A percentile compares a stretch with the other conserved stretches of the same genome.
Evolutionary conservation across 1,140 invertebrate species (phyloP).

Genomic region (Drosophila jambulina): DNA sequence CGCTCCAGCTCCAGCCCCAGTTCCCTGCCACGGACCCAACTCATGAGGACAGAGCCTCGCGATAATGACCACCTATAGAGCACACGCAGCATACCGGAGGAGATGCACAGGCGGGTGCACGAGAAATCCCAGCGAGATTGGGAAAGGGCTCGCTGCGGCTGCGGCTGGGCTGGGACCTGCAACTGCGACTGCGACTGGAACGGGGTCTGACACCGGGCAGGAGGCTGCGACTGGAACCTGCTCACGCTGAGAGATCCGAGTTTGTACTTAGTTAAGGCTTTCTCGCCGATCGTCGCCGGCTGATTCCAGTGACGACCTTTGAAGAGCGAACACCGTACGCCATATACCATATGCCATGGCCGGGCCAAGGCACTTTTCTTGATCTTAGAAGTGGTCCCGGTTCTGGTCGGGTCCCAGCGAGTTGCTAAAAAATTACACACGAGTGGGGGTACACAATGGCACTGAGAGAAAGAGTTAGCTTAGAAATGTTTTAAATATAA

Average conservation of each 20-base stretch:
- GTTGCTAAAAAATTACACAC: conserved; percentile 43
- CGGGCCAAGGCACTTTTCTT: conserved; percentile 70
- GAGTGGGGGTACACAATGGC: conserved; percentile 18
- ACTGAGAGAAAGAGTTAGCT: not conserved
- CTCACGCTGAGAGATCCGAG: conserved; percentile 65
- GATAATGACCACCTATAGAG: conserved; percentile 83
- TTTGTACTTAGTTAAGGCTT: conserved; percentile 64
- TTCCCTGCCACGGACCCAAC: conserved; percentile 21
- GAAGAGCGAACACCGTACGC: conserved; percentile 57
- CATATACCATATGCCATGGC: conserved; percentile 37
- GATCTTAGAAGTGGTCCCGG: conserved; percentile 70
- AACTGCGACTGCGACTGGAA: conserved; percentile 10
- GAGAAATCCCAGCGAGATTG: conserved; percentile 56
- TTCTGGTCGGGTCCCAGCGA: conserved; percentile 21
- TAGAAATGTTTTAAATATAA: not conserved
- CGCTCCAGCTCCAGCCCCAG: not conserved
- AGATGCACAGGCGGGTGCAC: conserved; percentile 39
- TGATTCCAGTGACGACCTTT: conserved; percentile 69
- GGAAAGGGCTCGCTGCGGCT: conserved; percentile 38
- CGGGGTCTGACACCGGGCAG: not conserved
- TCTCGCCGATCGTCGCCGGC: conserved; percentile 61
- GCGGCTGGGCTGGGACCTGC: conserved; percentile 30
- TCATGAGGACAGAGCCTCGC: conserved; percentile 61
- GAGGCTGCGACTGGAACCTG: conserved; percentile 44
- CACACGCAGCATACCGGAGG: conserved; percentile 60